Conservation (phyloP, 2,888 invertebrate genomes). For the Sipunculus nudus region DNA sequence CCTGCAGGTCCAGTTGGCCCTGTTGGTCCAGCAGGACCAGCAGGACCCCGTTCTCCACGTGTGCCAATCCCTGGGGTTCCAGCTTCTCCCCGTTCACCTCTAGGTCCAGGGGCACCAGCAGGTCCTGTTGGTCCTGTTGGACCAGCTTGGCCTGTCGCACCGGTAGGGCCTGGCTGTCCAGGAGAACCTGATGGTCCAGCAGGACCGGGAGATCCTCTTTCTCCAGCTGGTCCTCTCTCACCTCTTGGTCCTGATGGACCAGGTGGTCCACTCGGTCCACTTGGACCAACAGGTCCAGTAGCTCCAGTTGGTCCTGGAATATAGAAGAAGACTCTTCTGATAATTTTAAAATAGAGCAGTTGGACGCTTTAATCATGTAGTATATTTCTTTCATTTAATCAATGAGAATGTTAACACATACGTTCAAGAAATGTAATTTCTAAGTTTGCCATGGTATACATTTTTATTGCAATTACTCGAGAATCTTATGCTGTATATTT, state of each 20-base stretch:
- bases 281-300: too few relatives aligned
- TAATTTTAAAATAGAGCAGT: too few relatives aligned
- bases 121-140: constrained; percentile 5
- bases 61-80: constrained; percentile 51
- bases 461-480: too few relatives aligned
- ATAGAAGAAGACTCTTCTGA: too few relatives aligned
- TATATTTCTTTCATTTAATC: neutral
- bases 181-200: constrained; percentile 5
- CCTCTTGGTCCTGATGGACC: neutral
- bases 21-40: constrained; percentile 20
- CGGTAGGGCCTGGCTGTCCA: constrained; percentile 23
- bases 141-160: constrained; percentile 14
- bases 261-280: neutral
- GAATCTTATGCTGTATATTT: too few relatives aligned
- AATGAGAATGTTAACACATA: neutral
- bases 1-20: constrained; percentile 12
- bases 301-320: too few relatives aligned
- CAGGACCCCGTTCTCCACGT: constrained; percentile 43
- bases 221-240: neutral
- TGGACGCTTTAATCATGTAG: neutral
- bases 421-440: too few relatives aligned
- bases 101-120: constrained; percentile 12
- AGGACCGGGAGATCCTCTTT: neutral
- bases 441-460: too few relatives aligned
- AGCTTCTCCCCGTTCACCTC: constrained; percentile 43